These are phyloP conservation scores for Cyrtonyx montezumae DNA, from an alignment of 2,113 vertebrate species.

Conservation along the genomic window DNA sequence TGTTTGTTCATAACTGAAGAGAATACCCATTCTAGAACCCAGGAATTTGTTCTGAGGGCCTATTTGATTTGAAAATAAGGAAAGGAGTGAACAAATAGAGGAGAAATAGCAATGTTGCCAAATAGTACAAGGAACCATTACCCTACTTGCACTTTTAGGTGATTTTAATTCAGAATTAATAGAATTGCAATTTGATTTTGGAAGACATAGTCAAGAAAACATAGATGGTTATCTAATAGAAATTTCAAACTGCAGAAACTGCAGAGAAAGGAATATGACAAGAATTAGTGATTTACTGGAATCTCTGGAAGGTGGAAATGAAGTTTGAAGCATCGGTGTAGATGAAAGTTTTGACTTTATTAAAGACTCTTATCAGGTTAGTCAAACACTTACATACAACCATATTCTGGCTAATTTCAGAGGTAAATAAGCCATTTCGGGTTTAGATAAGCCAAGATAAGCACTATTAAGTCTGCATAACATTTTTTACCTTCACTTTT, in stretches of 20 bases:
- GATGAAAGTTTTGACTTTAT: neutral
- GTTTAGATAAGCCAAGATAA: neutral
- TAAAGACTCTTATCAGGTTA: neutral
- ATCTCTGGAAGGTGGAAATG: neutral
- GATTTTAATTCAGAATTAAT: neutral
- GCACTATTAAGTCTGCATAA: neutral
- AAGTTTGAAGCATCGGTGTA: neutral
- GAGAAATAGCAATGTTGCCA: neutral
- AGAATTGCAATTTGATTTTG: neutral
- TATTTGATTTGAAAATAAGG: neutral
- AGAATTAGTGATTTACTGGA: too few species aligned
- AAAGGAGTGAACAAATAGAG: too few species aligned
- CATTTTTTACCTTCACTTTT: neutral
- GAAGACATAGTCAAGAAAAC: neutral
- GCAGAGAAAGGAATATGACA: neutral
- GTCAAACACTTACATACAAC: neutral
- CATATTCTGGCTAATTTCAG: neutral
- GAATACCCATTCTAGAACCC: neutral
- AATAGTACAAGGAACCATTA: neutral
- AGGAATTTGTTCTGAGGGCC: neutral
- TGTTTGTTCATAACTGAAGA: neutral
- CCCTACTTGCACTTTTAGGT: neutral
- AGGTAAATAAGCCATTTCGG: neutral
- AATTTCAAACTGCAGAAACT: neutral
- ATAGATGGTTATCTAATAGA: neutral